These are phyloP conservation scores for Ganaspis brasiliensis DNA, from an alignment of 2,888 invertebrate genomes.

Conservation along the genomic window DNA sequence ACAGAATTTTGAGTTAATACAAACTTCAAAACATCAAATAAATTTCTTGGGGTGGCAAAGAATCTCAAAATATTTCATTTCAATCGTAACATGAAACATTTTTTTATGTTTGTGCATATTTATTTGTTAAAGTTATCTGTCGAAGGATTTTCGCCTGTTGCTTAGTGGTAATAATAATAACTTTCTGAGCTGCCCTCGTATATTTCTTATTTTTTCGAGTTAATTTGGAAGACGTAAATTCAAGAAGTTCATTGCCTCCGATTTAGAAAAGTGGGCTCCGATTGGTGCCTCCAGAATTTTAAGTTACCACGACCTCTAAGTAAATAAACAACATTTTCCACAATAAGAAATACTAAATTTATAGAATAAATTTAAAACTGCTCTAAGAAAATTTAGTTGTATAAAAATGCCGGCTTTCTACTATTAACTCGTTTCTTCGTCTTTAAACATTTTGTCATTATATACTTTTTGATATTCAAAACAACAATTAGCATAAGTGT, in stretches of 20 bases:
- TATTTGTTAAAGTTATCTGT: constrained; percentile 31
- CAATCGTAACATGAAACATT: neutral
- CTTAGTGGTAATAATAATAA: constrained; percentile 16
- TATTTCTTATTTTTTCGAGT: constrained; percentile 7
- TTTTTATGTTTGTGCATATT: neutral
- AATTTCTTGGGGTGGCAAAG: neutral
- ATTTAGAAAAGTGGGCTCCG: neutral
- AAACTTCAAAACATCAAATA: neutral
- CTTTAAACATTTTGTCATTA: too few relatives aligned
- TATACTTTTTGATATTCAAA: too few relatives aligned
- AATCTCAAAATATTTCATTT: neutral
- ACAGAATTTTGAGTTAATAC: neutral
- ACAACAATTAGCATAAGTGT: too few relatives aligned
- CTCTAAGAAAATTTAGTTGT: too few relatives aligned
- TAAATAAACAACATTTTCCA: neutral
- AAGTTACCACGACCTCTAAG: neutral
- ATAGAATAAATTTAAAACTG: too few relatives aligned
- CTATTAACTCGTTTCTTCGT: too few relatives aligned
- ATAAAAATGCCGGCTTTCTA: too few relatives aligned
- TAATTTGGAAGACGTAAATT: constrained; percentile 22
- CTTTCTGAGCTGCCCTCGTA: constrained; percentile 3
- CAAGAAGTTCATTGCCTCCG: constrained; percentile 27
- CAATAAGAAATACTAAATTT: too few relatives aligned
- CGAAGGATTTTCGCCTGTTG: constrained; percentile 28
- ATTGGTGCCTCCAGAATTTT: constrained; percentile 5